phyloP scores from a whole-genome alignment of 2,113 vertebrate species.

The Ariopsis seemanni region DNA sequence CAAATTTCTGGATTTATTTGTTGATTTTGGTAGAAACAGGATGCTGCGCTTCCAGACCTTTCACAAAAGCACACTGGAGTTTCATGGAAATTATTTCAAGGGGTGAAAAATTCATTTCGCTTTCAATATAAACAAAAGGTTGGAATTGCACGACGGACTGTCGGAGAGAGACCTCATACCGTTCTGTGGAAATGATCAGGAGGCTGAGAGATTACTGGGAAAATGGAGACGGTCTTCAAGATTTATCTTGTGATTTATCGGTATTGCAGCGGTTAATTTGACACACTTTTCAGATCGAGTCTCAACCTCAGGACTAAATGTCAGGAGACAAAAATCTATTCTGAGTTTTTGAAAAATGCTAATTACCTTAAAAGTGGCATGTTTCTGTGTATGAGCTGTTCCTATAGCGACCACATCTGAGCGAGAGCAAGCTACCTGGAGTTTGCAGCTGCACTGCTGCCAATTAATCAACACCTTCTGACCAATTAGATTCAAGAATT shows the following conservation, averaged over 20 bases:
- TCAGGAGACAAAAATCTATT: background rate
- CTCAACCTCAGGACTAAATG: background rate
- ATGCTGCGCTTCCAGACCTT: background rate
- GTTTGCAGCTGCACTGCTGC: background rate
- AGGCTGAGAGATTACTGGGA: background rate
- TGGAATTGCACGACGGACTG: background rate
- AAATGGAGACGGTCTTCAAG: background rate
- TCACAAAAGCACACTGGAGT: background rate
- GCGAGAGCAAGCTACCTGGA: too few relatives aligned
- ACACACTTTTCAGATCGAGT: background rate
- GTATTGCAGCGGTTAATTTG: background rate
- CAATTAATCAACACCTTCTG: background rate
- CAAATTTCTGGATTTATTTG: background rate
- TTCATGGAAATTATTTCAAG: background rate
- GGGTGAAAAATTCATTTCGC: background rate
- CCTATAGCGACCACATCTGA: too few relatives aligned
- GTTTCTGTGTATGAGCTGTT: background rate
- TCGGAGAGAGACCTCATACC: too few relatives aligned
- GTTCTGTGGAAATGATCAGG: background rate
- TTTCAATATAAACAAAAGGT: background rate
- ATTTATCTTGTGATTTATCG: background rate
- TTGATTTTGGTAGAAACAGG: background rate
- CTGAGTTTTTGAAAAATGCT: conserved; percentile 12
- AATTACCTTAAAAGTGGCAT: conserved; percentile 7
- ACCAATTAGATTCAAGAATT: background rate